Evolutionary conservation across 37 sponge, comb jelly and placozoan genomes (phyloP).

Genomic region (Lycopodina hypogea): DNA sequence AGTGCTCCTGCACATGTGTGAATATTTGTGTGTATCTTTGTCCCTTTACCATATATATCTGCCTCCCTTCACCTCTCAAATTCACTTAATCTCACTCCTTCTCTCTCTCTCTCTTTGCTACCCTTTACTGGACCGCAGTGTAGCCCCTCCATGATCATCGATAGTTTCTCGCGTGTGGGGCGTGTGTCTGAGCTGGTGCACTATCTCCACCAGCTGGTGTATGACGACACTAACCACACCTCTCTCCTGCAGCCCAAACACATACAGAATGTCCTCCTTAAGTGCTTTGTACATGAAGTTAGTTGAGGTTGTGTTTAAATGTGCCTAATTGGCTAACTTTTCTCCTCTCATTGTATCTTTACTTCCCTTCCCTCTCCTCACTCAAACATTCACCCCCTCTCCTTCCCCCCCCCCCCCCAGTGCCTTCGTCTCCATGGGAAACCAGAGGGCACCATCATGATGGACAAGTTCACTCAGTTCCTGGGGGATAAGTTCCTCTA

Average conservation of each 20-base stretch:
- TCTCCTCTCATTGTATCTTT: background rate
- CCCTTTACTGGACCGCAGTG: slow-evolving; percentile 21
- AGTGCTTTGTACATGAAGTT: slow-evolving; percentile 78
- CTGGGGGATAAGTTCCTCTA: slow-evolving; percentile 68
- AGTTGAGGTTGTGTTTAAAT: too few species aligned
- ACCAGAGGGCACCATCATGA: slow-evolving; percentile 28
- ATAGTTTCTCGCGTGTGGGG: slow-evolving; percentile 27
- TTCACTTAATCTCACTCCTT: background rate
- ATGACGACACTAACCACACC: slow-evolving; percentile 45
- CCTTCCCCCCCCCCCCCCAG: background rate
- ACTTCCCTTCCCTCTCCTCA: background rate
- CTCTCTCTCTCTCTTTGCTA: background rate
- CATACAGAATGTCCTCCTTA: slow-evolving; percentile 50
- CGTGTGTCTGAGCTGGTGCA: slow-evolving; percentile 50
- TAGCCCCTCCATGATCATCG: slow-evolving; percentile 26
- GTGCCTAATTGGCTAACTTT: background rate
- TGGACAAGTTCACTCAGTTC: slow-evolving; percentile 56
- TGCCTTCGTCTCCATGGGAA: slow-evolving; percentile 28
- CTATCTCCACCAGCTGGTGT: slow-evolving; percentile 44
- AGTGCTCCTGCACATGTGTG: too few species aligned
- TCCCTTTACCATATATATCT: too few species aligned
- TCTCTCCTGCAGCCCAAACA: slow-evolving; percentile 32
- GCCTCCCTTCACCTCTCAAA: background rate
- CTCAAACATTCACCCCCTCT: too few species aligned
- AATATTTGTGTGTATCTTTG: too few species aligned